A percentile compares a stretch with the other conserved stretches of the same genome.
Conservation (phyloP, 92 coral and sea anemone species). For the Muricea muricata region DNA sequence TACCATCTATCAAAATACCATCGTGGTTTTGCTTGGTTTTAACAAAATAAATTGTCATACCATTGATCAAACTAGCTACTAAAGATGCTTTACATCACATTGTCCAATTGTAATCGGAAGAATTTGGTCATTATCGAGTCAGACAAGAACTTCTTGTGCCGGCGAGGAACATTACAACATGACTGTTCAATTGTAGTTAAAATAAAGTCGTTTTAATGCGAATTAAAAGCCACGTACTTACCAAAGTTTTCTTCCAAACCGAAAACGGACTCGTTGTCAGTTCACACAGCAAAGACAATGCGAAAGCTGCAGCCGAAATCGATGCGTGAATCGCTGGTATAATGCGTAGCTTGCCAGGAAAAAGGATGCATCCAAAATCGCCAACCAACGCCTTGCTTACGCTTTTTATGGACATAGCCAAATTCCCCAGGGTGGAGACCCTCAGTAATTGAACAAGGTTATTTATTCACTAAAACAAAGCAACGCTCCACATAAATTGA, state of each 20-base stretch:
- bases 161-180: slow-evolving; percentile 12
- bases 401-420: slow-evolving; percentile 27
- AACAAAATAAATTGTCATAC: neutral
- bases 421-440: slow-evolving; percentile 29
- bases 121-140: neutral
- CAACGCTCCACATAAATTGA: neutral
- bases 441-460: neutral
- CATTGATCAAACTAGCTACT: neutral
- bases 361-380: slow-evolving; percentile 33
- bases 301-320: neutral
- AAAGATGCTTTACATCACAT: neutral
- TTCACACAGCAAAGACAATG: slow-evolving; percentile 17
- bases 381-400: slow-evolving; percentile 45
- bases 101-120: neutral
- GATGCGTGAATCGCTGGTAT: neutral
- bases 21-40: neutral
- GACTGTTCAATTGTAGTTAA: neutral
- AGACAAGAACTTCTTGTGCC: slow-evolving; percentile 30
- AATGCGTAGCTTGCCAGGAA: slow-evolving; percentile 33
- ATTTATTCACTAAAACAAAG: neutral
- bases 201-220: neutral
- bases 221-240: slow-evolving; percentile 17
- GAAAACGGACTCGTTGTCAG: neutral
- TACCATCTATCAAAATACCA: neutral
- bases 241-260: neutral